phyloP scores from a whole-genome alignment of 92 coral and sea anemone genomes.

The Micromussa lordhowensis region DNA sequence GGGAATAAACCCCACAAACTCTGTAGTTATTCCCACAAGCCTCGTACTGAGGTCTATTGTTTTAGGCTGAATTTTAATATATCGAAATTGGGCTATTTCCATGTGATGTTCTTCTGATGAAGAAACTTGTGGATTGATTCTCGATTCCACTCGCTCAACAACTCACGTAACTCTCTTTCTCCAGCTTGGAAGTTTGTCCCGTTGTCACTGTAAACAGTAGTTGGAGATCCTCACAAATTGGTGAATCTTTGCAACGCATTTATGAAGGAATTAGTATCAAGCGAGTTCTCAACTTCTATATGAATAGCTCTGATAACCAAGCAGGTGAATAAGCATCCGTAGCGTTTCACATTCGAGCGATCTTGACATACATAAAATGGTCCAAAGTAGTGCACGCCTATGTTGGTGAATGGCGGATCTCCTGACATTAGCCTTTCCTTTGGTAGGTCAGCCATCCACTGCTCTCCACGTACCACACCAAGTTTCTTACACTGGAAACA shows the following conservation, averaged over 20 bases:
- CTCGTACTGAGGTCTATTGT: too few species aligned
- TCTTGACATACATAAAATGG: constrained; percentile 38
- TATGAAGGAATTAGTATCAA: constrained; percentile 23
- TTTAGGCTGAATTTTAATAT: too few species aligned
- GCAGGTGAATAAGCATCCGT: constrained; percentile 47
- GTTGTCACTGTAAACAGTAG: constrained; percentile 34
- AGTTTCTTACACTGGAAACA: constrained; percentile 32
- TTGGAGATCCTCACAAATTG: constrained; percentile 15
- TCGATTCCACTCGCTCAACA: constrained; percentile 12
- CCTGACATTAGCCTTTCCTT: constrained; percentile 25
- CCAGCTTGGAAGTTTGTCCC: constrained; percentile 49
- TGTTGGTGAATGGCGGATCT: constrained; percentile 39
- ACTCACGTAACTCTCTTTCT: constrained; percentile 23
- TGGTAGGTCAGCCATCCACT: constrained; percentile 46
- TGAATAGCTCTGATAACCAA: constrained; percentile 29
- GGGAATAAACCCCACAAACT: too few species aligned
- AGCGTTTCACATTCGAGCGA: constrained; percentile 31
- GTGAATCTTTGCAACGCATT: constrained; percentile 31
- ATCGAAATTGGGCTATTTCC: too few species aligned
- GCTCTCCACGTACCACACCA: constrained; percentile 23
- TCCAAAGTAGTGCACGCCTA: too few species aligned
- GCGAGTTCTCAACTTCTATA: constrained; percentile 30
- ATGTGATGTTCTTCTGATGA: constrained; percentile 15
- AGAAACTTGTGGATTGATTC: constrained; percentile 2
- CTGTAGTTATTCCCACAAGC: too few species aligned